A percentile compares a stretch with the other conserved stretches of the same genome.
Conservation (phyloP, 2,797 vertebrate species). For the Antennarius maculatus region DNA sequence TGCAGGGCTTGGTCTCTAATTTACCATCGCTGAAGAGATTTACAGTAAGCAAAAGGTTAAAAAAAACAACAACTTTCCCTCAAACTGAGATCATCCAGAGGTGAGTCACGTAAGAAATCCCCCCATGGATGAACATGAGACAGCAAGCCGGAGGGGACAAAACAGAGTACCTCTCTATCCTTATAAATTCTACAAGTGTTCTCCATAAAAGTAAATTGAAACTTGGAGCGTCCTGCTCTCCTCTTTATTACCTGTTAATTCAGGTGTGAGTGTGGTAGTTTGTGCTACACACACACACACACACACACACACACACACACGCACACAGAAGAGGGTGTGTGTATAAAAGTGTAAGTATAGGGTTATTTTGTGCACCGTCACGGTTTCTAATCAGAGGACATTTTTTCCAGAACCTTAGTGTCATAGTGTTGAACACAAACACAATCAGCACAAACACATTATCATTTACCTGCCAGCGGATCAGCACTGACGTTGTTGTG, state of each 20-base stretch:
- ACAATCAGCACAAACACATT: not conserved
- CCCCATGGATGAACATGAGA: constrained; percentile 55
- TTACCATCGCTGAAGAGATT: constrained; percentile 2
- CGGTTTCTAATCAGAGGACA: constrained; percentile 39
- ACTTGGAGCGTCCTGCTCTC: constrained; percentile 60
- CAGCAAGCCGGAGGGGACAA: constrained; percentile 36
- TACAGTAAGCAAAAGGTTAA: constrained; percentile 19
- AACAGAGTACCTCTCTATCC: constrained; percentile 50
- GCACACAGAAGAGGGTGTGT: constrained; percentile 11
- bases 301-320: constrained; percentile 15
- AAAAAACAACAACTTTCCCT: not conserved
- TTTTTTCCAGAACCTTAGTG: constrained; percentile 27
- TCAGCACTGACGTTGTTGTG: constrained; percentile 94
- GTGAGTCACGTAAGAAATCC: constrained; percentile 62
- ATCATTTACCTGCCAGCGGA: constrained; percentile 92
- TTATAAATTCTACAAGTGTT: constrained; percentile 66
- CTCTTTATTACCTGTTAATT: constrained; percentile 67
- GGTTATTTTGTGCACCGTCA: not conserved
- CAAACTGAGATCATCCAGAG: constrained; percentile 41
- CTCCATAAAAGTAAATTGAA: constrained; percentile 63
- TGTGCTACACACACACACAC: constrained; percentile 16
- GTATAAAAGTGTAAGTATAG: constrained; percentile 42
- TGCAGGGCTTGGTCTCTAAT: not conserved
- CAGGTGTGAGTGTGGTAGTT: constrained; percentile 52
- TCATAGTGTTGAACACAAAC: constrained; percentile 34